Evolutionary conservation across 2,888 invertebrate species (phyloP).

Genomic region (Tenthredo distinguenda): DNA sequence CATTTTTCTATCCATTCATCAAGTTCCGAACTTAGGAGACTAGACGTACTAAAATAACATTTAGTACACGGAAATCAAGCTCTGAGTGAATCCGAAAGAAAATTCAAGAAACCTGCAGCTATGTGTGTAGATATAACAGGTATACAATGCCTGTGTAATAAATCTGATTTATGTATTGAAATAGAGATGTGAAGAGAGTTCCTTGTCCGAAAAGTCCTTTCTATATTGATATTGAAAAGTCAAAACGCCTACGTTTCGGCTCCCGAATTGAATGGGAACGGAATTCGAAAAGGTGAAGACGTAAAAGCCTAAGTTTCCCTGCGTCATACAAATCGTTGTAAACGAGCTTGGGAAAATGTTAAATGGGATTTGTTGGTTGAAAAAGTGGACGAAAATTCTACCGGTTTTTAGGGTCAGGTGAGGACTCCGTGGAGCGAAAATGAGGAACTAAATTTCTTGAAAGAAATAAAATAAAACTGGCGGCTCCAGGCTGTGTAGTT

Average conservation of each 20-base stretch:
- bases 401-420: not conserved
- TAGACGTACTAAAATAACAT: not conserved
- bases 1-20: not conserved
- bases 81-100: not conserved
- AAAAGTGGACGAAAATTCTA: not conserved
- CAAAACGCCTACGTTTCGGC: slow-evolving; percentile 39
- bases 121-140: not conserved
- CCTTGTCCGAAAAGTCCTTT: not conserved
- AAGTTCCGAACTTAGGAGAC: not conserved
- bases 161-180: slow-evolving; percentile 26
- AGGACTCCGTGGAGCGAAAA: not conserved
- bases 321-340: slow-evolving; percentile 16
- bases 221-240: slow-evolving; percentile 32
- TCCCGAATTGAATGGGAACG: slow-evolving; percentile 6
- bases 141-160: not conserved
- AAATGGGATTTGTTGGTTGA: not conserved
- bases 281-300: not conserved
- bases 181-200: not conserved
- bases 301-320: not conserved
- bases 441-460: not conserved
- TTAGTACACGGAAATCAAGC: not conserved
- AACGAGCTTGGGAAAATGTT: slow-evolving; percentile 35
- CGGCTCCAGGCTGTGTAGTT: not conserved
- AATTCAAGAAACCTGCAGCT: not conserved
- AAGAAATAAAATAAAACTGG: not conserved